phyloP scores from a whole-genome alignment of 2,888 invertebrate genomes.

The Sminthurides aquaticus region DNA sequence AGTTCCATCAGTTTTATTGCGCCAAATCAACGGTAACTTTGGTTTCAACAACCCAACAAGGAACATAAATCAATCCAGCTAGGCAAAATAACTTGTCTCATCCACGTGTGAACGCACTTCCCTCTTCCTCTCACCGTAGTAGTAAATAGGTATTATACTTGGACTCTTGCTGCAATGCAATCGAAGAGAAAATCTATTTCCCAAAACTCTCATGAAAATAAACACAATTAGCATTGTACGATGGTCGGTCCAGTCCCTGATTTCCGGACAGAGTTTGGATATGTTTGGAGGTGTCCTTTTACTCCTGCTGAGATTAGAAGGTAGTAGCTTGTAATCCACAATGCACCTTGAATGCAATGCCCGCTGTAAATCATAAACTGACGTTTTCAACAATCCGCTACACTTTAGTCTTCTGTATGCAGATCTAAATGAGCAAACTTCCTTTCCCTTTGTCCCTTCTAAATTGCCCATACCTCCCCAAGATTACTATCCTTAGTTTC shows the following conservation, averaged over 20 bases:
- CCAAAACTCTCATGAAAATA: neutral
- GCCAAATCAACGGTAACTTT: neutral
- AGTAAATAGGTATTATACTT: too few relatives aligned
- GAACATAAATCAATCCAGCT: slow-evolving; percentile 2
- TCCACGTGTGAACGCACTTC: slow-evolving; percentile 1
- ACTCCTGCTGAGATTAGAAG: too few relatives aligned
- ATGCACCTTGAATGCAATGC: too few relatives aligned
- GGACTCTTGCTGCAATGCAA: too few relatives aligned
- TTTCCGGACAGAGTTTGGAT: neutral
- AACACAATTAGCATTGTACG: neutral
- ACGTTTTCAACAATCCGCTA: neutral
- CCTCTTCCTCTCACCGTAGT: too few relatives aligned
- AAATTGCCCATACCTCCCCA: too few relatives aligned
- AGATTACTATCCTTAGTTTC: too few relatives aligned
- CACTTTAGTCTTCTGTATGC: neutral
- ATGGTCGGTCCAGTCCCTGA: neutral
- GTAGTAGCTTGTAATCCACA: too few relatives aligned
- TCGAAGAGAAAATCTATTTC: too few relatives aligned
- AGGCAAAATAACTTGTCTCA: neutral
- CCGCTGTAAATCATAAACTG: neutral
- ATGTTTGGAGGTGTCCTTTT: too few relatives aligned
- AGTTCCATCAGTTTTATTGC: neutral
- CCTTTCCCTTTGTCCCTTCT: too few relatives aligned
- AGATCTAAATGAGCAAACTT: too few relatives aligned
- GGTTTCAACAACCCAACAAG: neutral